Conservation (phyloP, 2,888 invertebrate species). For the Lithosia quadra region DNA sequence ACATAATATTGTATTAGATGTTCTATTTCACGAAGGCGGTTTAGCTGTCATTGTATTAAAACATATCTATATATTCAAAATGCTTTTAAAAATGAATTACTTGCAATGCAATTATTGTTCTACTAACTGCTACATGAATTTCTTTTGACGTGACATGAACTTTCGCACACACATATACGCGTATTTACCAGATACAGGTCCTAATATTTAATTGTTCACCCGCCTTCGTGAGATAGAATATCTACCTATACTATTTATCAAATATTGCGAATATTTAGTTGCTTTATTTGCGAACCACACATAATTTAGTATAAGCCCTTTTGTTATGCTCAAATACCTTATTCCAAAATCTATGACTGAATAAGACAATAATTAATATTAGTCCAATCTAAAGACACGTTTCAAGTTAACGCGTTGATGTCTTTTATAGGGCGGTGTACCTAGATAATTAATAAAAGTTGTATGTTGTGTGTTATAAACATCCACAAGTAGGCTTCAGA, state of each 20-base stretch:
- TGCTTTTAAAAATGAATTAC: no score
- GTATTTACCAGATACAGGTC: no score
- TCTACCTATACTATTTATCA: slow-evolving; percentile 28
- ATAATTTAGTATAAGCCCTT: slow-evolving; percentile 19
- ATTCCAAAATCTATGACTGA: neutral
- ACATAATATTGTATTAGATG: slow-evolving; percentile 33
- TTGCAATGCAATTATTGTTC: no score
- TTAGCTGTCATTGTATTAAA: no score
- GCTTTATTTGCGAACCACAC: slow-evolving; percentile 20
- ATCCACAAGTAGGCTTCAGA: neutral
- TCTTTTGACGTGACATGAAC: no score
- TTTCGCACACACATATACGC: no score
- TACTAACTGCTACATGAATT: no score
- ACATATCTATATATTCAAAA: no score
- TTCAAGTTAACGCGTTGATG: slow-evolving; percentile 55
- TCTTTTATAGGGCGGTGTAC: slow-evolving; percentile 55
- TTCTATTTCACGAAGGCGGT: no score
- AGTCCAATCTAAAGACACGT: neutral
- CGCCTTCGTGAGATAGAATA: no score
- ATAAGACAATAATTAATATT: neutral
- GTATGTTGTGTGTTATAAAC: neutral
- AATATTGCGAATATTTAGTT: slow-evolving; percentile 33
- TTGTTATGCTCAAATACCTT: neutral
- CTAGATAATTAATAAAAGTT: neutral
- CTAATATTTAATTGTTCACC: no score